Evolutionary conservation across 2,113 vertebrate genomes (phyloP).

Genomic region (Vireo altiloquus): DNA sequence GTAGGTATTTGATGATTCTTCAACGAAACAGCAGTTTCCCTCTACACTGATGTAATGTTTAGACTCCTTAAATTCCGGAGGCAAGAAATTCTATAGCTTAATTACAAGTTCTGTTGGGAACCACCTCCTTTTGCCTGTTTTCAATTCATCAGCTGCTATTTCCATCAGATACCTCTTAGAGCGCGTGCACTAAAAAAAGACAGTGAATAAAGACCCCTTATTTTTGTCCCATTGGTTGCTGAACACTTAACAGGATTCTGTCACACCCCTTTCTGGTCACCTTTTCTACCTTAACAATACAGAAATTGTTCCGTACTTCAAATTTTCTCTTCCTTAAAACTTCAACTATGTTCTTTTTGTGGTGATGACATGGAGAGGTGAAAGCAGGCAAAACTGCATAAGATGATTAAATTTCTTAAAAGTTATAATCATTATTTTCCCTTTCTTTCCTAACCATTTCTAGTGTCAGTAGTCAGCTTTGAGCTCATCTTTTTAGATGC

Average conservation of each 20-base stretch:
- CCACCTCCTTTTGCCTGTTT: conserved; percentile 42
- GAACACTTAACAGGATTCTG: background rate
- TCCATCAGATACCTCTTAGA: conserved; percentile 17
- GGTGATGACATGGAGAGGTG: background rate
- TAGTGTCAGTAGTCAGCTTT: background rate
- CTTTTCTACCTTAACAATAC: background rate
- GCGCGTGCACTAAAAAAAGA: background rate
- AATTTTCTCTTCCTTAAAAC: background rate
- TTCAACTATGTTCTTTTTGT: background rate
- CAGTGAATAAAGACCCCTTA: background rate
- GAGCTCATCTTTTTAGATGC: background rate
- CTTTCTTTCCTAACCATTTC: background rate
- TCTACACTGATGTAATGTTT: conserved; percentile 18
- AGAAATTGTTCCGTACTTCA: background rate
- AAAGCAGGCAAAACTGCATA: background rate
- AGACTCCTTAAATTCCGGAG: conserved; percentile 37
- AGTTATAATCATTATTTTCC: background rate
- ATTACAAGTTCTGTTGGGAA: background rate
- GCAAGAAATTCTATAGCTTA: conserved; percentile 52
- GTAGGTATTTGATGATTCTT: background rate
- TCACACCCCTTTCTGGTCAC: background rate
- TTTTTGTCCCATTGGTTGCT: background rate
- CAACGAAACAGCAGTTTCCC: background rate
- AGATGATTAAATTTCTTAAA: background rate
- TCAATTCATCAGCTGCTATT: conserved; percentile 38